These are phyloP conservation scores for Enoplosus armatus DNA, from an alignment of 2,797 vertebrate species.

Conservation along the genomic window DNA sequence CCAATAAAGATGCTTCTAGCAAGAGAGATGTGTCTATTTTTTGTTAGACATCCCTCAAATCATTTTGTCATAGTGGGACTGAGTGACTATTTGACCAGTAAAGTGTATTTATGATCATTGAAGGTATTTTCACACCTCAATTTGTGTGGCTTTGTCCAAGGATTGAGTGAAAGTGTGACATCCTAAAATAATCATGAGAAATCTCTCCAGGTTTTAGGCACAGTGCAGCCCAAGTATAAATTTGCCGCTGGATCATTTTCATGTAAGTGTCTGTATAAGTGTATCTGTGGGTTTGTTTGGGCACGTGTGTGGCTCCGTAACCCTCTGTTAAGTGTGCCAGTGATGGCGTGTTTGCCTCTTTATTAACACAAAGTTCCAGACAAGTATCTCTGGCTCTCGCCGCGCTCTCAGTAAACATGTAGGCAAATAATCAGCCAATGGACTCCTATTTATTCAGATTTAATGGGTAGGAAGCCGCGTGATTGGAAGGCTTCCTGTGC, in stretches of 20 bases:
- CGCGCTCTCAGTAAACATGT: slow-evolving; percentile 73
- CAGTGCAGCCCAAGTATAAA: slow-evolving; percentile 10
- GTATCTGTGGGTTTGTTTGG: slow-evolving; percentile 28
- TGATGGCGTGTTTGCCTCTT: slow-evolving; percentile 69
- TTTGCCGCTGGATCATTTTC: slow-evolving; percentile 26
- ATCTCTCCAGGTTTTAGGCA: slow-evolving; percentile 2
- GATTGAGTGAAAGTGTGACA: slow-evolving; percentile 8
- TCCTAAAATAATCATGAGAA: slow-evolving; percentile 24
- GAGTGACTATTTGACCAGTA: slow-evolving; percentile 3
- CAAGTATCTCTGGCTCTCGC: slow-evolving; percentile 66
- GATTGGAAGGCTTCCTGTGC: slow-evolving; percentile 79
- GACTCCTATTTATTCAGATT: slow-evolving; percentile 78
- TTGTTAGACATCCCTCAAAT: background rate
- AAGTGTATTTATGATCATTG: slow-evolving; percentile 9
- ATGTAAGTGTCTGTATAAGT: slow-evolving; percentile 17
- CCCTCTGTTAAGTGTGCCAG: slow-evolving; percentile 27
- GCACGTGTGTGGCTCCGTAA: slow-evolving; percentile 11
- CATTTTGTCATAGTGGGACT: slow-evolving; percentile 5
- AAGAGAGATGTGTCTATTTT: background rate
- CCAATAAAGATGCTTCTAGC: background rate
- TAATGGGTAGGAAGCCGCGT: slow-evolving; percentile 74
- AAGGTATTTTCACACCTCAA: slow-evolving; percentile 3
- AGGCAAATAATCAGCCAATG: slow-evolving; percentile 79
- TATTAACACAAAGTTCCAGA: slow-evolving; percentile 68
- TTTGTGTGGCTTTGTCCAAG: too few species aligned